These are phyloP conservation scores for Sycon ciliatum DNA, from an alignment of 37 sponge, comb jelly and placozoan genomes.

Conservation along the genomic window DNA sequence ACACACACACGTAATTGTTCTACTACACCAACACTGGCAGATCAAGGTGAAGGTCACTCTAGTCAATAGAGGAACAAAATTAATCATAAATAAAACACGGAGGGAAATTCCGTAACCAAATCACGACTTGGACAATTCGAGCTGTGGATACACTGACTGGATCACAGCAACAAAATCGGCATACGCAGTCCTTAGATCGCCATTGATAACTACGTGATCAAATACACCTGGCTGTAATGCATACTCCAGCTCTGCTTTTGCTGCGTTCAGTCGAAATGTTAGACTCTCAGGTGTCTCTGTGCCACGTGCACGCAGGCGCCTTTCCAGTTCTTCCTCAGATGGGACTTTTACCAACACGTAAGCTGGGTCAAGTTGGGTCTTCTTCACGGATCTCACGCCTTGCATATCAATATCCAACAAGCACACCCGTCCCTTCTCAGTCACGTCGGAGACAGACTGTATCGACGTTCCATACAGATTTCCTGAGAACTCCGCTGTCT, in stretches of 20 bases:
- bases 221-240: slow-evolving; percentile 73
- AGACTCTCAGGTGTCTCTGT: slow-evolving; percentile 82
- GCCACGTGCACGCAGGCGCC: slow-evolving; percentile 61
- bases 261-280: slow-evolving; percentile 61
- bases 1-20: too few relatives aligned
- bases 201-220: slow-evolving; percentile 82
- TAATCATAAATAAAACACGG: too few relatives aligned
- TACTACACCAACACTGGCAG: too few relatives aligned
- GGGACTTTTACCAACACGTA: slow-evolving; percentile 85
- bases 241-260: slow-evolving; percentile 70
- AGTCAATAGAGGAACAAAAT: too few relatives aligned
- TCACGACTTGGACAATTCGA: too few relatives aligned
- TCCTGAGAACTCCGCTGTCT: slow-evolving; percentile 83
- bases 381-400: slow-evolving; percentile 72
- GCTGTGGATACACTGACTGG: too few relatives aligned
- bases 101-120: too few relatives aligned
- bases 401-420: slow-evolving; percentile 93
- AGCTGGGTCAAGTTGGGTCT: slow-evolving; percentile 63
- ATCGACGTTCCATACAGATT: slow-evolving; percentile 94
- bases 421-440: slow-evolving; percentile 53
- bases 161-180: too few relatives aligned
- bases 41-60: too few relatives aligned
- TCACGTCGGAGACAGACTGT: slow-evolving; percentile 57
- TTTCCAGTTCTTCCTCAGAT: slow-evolving; percentile 67
- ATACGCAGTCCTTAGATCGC: slow-evolving; percentile 56